phyloP scores from a whole-genome alignment of 2,113 vertebrate genomes.

The Camelus bactrianus region DNA sequence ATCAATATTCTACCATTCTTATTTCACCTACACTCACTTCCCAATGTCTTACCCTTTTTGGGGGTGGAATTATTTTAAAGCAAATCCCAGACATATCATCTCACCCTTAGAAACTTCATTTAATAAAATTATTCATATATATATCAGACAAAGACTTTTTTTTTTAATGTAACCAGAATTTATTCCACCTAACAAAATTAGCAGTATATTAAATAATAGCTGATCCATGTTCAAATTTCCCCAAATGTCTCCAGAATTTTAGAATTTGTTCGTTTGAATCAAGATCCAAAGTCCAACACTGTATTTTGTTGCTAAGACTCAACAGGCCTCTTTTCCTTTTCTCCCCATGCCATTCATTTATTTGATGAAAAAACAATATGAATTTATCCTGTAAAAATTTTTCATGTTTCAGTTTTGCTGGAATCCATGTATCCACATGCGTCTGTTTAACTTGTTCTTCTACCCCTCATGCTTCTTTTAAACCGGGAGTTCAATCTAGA shows the following conservation, averaged over 20 bases:
- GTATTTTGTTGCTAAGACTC: not conserved
- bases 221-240: not conserved
- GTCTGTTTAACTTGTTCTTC: not conserved
- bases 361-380: not conserved
- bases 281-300: not conserved
- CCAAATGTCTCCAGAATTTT: slow-evolving; percentile 2
- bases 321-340: not conserved
- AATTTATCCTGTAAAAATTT: not conserved
- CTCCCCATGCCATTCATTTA: not conserved
- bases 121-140: not conserved
- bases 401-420: not conserved
- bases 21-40: not conserved
- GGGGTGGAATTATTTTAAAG: not conserved
- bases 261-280: not conserved
- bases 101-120: not conserved
- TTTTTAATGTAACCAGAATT: not conserved
- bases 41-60: not conserved
- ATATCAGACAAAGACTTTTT: not conserved
- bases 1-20: not conserved
- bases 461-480: not conserved
- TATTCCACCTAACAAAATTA: slow-evolving; percentile 10
- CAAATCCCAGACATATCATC: not conserved
- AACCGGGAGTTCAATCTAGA: not conserved
- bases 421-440: not conserved
- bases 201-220: not conserved